Evolutionary conservation across 2,113 vertebrate genomes (phyloP).

Genomic region (Sceloporus undulatus): DNA sequence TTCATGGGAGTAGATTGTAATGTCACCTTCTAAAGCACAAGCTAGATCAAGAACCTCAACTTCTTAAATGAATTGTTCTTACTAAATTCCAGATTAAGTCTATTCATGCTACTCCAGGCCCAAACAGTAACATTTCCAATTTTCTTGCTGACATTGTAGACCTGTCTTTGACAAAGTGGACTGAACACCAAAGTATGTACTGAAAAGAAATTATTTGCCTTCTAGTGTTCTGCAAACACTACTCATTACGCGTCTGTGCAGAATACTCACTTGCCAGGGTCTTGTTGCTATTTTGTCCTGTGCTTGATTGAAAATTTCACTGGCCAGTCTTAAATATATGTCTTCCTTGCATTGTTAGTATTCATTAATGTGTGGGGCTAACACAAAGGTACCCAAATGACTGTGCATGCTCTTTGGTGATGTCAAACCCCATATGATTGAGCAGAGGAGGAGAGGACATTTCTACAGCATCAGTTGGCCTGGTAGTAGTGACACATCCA

Average conservation of each 20-base stretch:
- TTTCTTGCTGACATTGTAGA: conserved; percentile 17
- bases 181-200: neutral
- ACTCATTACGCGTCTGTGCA: neutral
- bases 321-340: neutral
- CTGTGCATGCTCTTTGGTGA: neutral
- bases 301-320: neutral
- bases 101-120: conserved; percentile 23
- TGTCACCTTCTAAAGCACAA: conserved; percentile 47
- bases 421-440: neutral
- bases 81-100: conserved; percentile 18
- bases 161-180: conserved; percentile 15
- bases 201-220: conserved; percentile 6
- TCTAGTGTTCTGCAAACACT: conserved; percentile 2
- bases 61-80: conserved; percentile 17
- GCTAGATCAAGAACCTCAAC: conserved; percentile 41
- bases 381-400: neutral
- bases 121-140: conserved; percentile 14
- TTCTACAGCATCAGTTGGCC: neutral
- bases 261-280: neutral
- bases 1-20: conserved; percentile 44
- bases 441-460: neutral
- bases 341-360: neutral
- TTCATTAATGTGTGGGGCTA: neutral
- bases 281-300: neutral
- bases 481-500: neutral